Percentiles rank a stretch among this genome's conserved stretches.
phyloP scores from a whole-genome alignment of 2,888 invertebrate species.

The Limnephilus auricula region DNA sequence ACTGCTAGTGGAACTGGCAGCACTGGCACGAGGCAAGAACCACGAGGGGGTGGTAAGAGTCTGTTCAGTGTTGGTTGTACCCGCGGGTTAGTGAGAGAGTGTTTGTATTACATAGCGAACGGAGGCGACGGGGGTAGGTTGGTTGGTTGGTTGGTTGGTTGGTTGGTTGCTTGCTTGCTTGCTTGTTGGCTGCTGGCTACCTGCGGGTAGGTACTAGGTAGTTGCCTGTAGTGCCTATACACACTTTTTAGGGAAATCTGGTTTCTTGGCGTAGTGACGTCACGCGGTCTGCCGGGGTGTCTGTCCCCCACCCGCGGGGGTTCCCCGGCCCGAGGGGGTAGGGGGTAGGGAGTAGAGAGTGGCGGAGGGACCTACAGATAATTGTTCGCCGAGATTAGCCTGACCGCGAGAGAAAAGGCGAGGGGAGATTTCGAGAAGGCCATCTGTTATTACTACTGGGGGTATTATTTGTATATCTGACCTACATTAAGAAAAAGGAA shows the following conservation, averaged over 20 bases:
- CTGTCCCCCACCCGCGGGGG: conserved; percentile 54
- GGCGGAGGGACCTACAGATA: conserved; percentile 37
- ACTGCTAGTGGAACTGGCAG: neutral
- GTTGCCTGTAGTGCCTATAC: conserved; percentile 39
- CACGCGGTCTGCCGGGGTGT: conserved; percentile 64
- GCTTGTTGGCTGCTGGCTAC: neutral
- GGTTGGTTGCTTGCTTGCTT: neutral
- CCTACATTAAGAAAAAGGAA: conserved; percentile 47
- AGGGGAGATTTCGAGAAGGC: conserved; percentile 34
- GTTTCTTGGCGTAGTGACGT: conserved; percentile 62
- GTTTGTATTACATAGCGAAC: conserved; percentile 36
- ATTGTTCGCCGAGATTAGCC: conserved; percentile 59
- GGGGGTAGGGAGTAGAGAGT: conserved; percentile 36
- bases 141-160: neutral
- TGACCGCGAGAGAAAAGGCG: conserved; percentile 56
- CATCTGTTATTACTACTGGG: conserved; percentile 40
- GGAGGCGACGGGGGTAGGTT: conserved; percentile 33
- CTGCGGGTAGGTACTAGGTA: conserved; percentile 41
- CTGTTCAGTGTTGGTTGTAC: conserved; percentile 9
- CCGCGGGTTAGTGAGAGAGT: conserved; percentile 47
- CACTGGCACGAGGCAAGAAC: neutral
- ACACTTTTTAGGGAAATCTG: conserved; percentile 64
- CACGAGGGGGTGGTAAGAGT: conserved; percentile 26
- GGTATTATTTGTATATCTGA: conserved; percentile 34
- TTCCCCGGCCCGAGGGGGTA: conserved; percentile 56